Evolutionary conservation across 2,797 vertebrate species (phyloP).

Genomic region (Melanotaenia pygmaea): DNA sequence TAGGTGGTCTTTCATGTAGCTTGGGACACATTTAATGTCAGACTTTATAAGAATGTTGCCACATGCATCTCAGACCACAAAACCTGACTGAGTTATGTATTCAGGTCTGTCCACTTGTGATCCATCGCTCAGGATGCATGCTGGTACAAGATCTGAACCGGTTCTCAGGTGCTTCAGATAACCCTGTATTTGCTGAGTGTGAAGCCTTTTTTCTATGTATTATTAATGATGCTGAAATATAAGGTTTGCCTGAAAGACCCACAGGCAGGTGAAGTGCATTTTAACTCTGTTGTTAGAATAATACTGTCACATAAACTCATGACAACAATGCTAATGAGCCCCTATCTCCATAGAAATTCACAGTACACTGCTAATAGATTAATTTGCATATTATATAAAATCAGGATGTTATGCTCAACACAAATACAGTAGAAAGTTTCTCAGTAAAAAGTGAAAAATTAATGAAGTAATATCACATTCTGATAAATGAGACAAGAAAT

Average conservation of each 20-base stretch:
- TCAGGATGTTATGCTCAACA: slow-evolving; percentile 40
- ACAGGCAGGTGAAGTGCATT: slow-evolving; percentile 14
- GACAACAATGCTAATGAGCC: slow-evolving; percentile 27
- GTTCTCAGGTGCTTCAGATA: slow-evolving; percentile 32
- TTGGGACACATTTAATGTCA: neutral
- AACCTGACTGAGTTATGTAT: neutral
- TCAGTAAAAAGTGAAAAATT: slow-evolving; percentile 3
- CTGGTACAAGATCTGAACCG: neutral
- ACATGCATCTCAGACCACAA: neutral
- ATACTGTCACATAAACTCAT: slow-evolving; percentile 23
- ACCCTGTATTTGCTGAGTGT: slow-evolving; percentile 11
- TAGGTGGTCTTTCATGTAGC: neutral
- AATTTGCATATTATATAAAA: slow-evolving; percentile 57
- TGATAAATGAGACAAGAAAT: slow-evolving; percentile 4
- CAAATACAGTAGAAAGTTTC: slow-evolving; percentile 10
- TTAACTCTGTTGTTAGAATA: slow-evolving; percentile 16
- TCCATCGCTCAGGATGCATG: neutral
- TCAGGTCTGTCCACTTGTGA: neutral
- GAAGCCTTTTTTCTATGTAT: slow-evolving; percentile 7
- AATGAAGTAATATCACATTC: slow-evolving; percentile 11
- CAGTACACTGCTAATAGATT: slow-evolving; percentile 44
- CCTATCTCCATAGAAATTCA: slow-evolving; percentile 46
- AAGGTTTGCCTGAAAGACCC: neutral
- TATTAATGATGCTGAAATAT: slow-evolving; percentile 1
- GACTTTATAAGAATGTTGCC: neutral